Evolutionary conservation across 2,797 vertebrate genomes (phyloP).

Genomic region (Eulemur mongoz): DNA sequence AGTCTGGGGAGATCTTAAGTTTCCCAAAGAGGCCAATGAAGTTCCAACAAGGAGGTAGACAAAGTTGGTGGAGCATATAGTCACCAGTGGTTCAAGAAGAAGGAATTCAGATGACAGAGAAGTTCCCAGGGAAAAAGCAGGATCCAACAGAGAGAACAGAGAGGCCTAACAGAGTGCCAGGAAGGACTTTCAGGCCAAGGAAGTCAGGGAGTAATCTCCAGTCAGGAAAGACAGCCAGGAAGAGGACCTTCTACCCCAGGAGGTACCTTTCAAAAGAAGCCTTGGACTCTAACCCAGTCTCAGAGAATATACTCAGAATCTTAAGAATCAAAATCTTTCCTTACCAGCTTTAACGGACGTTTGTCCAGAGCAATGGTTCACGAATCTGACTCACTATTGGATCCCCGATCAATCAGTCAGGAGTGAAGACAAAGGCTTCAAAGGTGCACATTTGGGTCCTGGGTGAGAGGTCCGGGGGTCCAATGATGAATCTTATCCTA

Average conservation of each 20-base stretch:
- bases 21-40: slow-evolving; percentile 14
- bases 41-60: neutral
- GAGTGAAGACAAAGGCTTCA: slow-evolving; percentile 72
- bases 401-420: slow-evolving; percentile 74
- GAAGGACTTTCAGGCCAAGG: neutral
- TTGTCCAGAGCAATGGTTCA: slow-evolving; percentile 44
- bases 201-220: neutral
- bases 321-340: slow-evolving; percentile 46
- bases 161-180: neutral
- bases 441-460: slow-evolving; percentile 61
- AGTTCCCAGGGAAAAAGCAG: neutral
- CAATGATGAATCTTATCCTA: slow-evolving; percentile 73
- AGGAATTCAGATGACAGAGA: neutral
- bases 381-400: slow-evolving; percentile 66
- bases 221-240: neutral
- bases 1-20: neutral
- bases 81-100: neutral
- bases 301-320: neutral
- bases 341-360: slow-evolving; percentile 53
- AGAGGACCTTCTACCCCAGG: neutral
- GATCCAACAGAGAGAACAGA: neutral
- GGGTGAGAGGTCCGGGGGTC: slow-evolving; percentile 63
- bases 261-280: neutral
- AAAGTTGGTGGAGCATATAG: neutral
- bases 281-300: neutral